Conservation (phyloP, 2,797 vertebrate genomes). For the Chrysocyon brachyurus region DNA sequence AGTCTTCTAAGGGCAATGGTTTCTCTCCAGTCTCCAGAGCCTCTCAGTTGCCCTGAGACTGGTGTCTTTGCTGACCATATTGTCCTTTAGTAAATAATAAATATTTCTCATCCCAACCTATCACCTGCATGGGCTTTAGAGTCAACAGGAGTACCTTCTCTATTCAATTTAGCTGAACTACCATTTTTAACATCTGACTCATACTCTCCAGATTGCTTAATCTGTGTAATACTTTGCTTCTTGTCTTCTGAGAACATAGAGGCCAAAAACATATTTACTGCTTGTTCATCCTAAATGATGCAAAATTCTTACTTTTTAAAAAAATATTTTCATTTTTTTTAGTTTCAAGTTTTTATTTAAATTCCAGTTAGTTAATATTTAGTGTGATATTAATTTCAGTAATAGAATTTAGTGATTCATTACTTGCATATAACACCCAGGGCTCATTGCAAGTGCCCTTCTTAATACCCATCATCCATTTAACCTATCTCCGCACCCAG, state of each 20-base stretch:
- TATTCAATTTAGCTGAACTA: not conserved
- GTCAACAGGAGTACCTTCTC: not conserved
- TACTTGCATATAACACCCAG: not conserved
- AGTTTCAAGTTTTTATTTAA: not conserved
- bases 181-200: not conserved
- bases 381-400: not conserved
- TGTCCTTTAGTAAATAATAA: not conserved
- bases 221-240: not conserved
- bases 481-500: not conserved
- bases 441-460: not conserved
- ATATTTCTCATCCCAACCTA: not conserved
- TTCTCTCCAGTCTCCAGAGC: not conserved
- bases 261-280: not conserved
- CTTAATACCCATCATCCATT: not conserved
- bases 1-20: not conserved
- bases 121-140: not conserved
- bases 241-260: not conserved
- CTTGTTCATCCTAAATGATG: not conserved
- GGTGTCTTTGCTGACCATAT: not conserved
- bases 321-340: not conserved
- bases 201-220: not conserved
- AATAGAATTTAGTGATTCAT: not conserved
- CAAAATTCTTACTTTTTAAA: not conserved
- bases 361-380: not conserved
- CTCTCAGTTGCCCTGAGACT: not conserved